phyloP scores from a whole-genome alignment of 2,113 vertebrate genomes.

The Recurvirostra avosetta region DNA sequence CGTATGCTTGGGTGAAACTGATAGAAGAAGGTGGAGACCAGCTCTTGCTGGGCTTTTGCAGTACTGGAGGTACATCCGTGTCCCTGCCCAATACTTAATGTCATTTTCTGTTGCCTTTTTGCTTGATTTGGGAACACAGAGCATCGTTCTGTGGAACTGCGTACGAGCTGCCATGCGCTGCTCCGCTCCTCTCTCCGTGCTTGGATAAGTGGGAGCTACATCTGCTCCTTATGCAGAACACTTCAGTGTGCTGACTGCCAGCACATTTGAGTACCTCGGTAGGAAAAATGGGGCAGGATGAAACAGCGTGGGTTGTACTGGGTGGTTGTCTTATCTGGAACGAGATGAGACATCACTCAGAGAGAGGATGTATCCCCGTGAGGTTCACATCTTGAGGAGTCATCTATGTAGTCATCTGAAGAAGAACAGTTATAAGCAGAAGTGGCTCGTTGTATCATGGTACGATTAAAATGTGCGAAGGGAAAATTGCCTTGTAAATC shows the following conservation, averaged over 20 bases:
- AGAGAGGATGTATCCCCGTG: background rate
- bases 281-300: background rate
- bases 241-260: background rate
- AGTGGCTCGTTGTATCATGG: background rate
- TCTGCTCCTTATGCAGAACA: background rate
- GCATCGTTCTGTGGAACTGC: fast-evolving
- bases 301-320: background rate
- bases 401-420: background rate
- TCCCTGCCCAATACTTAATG: background rate
- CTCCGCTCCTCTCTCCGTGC: background rate
- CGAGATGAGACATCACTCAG: background rate
- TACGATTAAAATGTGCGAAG: background rate
- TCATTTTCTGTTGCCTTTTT: background rate
- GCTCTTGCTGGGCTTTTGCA: background rate
- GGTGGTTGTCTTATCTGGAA: background rate
- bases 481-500: background rate
- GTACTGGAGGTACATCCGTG: background rate
- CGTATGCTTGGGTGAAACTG: background rate
- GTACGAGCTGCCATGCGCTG: background rate
- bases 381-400: background rate
- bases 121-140: background rate
- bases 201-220: background rate
- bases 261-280: background rate
- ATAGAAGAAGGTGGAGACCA: background rate
- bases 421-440: background rate